Conservation (phyloP, 2,797 vertebrate species). For the Sebastes goodei region DNA sequence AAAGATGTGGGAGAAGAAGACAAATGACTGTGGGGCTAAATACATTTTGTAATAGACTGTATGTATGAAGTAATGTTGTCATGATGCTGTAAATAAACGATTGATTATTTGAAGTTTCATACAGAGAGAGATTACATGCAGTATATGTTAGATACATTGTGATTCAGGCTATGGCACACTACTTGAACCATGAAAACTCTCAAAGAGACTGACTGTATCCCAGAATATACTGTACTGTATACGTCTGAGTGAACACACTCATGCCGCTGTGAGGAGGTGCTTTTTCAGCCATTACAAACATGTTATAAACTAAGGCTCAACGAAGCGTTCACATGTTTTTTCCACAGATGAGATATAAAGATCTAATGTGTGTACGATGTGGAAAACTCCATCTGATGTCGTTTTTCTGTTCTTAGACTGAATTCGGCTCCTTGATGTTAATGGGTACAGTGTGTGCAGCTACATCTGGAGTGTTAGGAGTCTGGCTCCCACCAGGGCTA, state of each 20-base stretch:
- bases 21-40: neutral
- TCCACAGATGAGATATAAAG: slow-evolving; percentile 53
- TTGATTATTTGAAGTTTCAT: neutral
- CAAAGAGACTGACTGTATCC: neutral
- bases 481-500: neutral
- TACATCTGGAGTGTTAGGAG: neutral
- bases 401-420: neutral
- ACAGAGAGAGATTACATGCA: neutral
- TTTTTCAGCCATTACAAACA: slow-evolving; percentile 40
- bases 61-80: neutral
- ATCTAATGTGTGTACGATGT: slow-evolving; percentile 42
- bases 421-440: neutral
- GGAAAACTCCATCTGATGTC: slow-evolving; percentile 61
- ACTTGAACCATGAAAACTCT: slow-evolving; percentile 29
- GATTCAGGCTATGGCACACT: neutral
- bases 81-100: neutral
- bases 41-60: neutral
- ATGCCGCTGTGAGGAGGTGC: slow-evolving; percentile 39
- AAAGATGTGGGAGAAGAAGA: neutral
- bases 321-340: slow-evolving; percentile 35
- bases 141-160: neutral
- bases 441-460: slow-evolving; percentile 4
- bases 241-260: slow-evolving; percentile 37
- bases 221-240: neutral
- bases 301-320: slow-evolving; percentile 33